Conservation (phyloP, 2,797 vertebrate species). For the Eutrigla gurnardus region DNA sequence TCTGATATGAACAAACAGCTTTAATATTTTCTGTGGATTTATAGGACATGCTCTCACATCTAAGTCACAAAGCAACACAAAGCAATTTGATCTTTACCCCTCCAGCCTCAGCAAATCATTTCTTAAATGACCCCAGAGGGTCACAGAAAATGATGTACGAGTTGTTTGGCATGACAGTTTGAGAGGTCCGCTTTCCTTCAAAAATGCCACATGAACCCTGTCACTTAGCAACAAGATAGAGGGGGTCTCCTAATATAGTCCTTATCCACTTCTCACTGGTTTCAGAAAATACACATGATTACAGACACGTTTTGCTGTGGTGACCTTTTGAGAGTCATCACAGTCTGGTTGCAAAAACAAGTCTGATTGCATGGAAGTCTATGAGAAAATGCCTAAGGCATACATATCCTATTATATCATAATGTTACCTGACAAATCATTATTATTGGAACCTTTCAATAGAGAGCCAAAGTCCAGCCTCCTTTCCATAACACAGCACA, state of each 20-base stretch:
- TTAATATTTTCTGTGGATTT: conserved; percentile 20
- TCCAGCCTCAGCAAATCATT: neutral
- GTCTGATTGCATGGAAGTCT: too few relatives aligned
- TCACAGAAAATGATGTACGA: conserved; percentile 23
- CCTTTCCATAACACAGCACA: too few relatives aligned
- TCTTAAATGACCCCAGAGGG: conserved; percentile 12
- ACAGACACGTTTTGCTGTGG: conserved; percentile 40
- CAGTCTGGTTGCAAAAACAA: conserved; percentile 1
- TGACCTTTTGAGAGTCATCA: conserved; percentile 64
- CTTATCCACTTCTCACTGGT: conserved; percentile 53
- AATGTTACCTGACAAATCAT: too few relatives aligned
- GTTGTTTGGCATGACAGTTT: conserved; percentile 5
- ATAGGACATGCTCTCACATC: conserved; percentile 8
- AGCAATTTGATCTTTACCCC: neutral
- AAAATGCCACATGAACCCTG: conserved; percentile 19
- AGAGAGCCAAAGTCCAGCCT: too few relatives aligned
- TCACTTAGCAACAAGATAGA: conserved; percentile 59
- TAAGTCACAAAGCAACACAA: conserved; percentile 5
- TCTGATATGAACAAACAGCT: conserved; percentile 35
- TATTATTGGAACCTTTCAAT: too few relatives aligned
- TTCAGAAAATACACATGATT: conserved; percentile 54
- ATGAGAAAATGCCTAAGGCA: too few relatives aligned
- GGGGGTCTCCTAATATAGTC: conserved; percentile 38
- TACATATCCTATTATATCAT: too few relatives aligned
- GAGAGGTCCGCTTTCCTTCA: conserved; percentile 15